phyloP scores from a whole-genome alignment of 2,888 invertebrate genomes.

The Dinocampus coccinellae region DNA sequence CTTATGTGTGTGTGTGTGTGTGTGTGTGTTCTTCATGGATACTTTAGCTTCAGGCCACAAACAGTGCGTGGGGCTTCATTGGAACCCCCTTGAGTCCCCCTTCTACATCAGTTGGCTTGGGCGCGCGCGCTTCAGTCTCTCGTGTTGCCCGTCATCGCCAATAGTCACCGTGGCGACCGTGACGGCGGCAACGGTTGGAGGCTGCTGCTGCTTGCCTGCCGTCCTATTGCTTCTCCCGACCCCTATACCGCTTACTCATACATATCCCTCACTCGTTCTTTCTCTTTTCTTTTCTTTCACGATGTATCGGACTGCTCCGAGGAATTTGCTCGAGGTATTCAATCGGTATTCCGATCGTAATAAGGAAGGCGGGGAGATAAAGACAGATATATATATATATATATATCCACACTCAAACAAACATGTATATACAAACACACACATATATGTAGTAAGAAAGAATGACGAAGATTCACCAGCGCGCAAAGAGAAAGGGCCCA shows the following conservation, averaged over 20 bases:
- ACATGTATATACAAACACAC: too few relatives aligned
- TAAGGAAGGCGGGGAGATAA: constrained; percentile 31
- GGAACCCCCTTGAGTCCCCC: constrained; percentile 22
- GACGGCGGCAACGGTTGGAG: constrained; percentile 19
- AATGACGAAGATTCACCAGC: background rate
- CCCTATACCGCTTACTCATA: constrained; percentile 28
- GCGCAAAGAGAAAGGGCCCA: constrained; percentile 9
- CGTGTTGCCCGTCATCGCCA: constrained; percentile 23
- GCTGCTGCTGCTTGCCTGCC: too few relatives aligned
- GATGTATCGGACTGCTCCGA: constrained; percentile 41
- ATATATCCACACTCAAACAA: background rate
- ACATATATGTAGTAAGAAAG: too few relatives aligned
- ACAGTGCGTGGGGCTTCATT: constrained; percentile 39
- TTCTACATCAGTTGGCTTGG: background rate
- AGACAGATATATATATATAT: background rate
- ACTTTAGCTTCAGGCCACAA: constrained; percentile 29
- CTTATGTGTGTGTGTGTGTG: constrained; percentile 28
- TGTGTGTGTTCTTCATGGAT: constrained; percentile 16
- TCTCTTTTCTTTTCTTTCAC: constrained; percentile 33
- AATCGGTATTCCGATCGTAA: constrained; percentile 48
- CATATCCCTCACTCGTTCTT: constrained; percentile 37
- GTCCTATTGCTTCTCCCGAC: constrained; percentile 14
- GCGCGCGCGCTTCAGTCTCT: background rate
- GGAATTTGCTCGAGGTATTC: constrained; percentile 55
- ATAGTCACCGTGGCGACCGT: constrained; percentile 29